Conservation (phyloP, 2,113 vertebrate genomes). For the Microcebus murinus region DNA sequence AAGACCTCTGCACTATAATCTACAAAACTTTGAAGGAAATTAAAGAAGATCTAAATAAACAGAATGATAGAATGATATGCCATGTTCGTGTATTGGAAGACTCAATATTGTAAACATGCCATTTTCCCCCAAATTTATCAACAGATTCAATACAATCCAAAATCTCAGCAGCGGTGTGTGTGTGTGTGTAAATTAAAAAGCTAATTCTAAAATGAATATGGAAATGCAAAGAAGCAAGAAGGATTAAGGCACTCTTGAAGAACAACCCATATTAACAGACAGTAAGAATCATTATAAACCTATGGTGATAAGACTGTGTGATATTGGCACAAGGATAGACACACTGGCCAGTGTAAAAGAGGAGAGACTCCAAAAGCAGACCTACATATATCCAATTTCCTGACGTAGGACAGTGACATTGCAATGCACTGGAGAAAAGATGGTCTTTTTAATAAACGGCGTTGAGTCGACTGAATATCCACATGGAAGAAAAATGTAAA, state of each 20-base stretch:
- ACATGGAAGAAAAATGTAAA: slow-evolving; percentile 24
- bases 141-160: neutral
- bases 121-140: neutral
- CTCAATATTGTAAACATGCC: neutral
- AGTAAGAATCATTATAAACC: neutral
- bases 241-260: neutral
- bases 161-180: neutral
- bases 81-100: neutral
- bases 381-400: neutral
- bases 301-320: neutral
- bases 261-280: neutral
- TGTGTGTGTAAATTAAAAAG: neutral
- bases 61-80: neutral
- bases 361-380: neutral
- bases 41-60: neutral
- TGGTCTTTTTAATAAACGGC: slow-evolving; percentile 15
- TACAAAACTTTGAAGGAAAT: neutral
- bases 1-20: neutral
- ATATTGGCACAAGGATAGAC: neutral
- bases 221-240: neutral
- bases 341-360: neutral
- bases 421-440: neutral
- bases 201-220: neutral
- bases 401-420: neutral
- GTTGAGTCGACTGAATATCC: neutral